These are phyloP conservation scores for Zosterops hypoxanthus DNA, from an alignment of 2,113 vertebrate species.

Conservation along the genomic window DNA sequence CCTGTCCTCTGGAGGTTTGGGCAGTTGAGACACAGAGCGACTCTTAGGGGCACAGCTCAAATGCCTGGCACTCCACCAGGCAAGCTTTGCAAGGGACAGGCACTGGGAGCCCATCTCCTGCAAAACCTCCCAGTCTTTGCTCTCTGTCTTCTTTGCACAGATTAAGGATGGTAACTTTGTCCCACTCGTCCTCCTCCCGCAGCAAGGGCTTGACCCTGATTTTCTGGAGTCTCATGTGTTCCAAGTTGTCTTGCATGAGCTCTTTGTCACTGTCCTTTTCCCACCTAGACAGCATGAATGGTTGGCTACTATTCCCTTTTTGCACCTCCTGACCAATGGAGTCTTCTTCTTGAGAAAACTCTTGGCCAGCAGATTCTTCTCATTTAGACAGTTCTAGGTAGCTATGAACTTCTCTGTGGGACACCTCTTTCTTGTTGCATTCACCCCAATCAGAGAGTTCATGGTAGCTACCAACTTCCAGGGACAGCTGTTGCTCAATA, in stretches of 20 bases:
- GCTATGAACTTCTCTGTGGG: too few relatives aligned
- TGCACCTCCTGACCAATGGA: neutral
- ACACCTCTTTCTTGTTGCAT: too few relatives aligned
- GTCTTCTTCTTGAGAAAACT: neutral
- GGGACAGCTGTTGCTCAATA: neutral
- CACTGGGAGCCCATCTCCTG: neutral
- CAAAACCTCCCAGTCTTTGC: neutral
- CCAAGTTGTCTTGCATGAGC: too few relatives aligned
- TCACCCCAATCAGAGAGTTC: neutral
- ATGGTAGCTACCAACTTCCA: neutral
- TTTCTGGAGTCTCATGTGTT: neutral
- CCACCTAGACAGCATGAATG: neutral
- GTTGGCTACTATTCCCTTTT: neutral
- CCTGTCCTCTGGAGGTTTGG: neutral
- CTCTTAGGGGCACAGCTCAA: neutral
- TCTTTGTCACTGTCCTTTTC: neutral
- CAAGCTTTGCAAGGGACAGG: neutral
- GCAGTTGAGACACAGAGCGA: too few relatives aligned
- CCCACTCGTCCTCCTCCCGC: accelerated
- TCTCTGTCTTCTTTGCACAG: neutral
- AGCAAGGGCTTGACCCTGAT: neutral
- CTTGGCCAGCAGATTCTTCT: neutral
- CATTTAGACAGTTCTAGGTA: neutral
- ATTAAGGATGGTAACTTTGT: accelerated
- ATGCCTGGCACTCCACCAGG: neutral